Conservation (phyloP, 2,888 invertebrate genomes). For the Timandra comae region DNA sequence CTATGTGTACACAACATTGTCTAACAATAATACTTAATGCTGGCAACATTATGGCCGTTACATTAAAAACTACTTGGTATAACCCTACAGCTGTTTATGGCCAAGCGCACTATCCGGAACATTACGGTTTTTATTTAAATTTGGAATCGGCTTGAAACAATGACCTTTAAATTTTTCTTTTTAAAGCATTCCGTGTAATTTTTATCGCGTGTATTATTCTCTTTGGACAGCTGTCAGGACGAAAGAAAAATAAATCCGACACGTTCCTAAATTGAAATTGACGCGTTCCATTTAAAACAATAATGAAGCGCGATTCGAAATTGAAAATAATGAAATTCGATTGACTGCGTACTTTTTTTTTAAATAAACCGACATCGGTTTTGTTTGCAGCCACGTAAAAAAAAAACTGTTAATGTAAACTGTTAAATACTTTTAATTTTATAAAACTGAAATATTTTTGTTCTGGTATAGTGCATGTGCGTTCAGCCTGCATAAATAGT, state of each 20-base stretch:
- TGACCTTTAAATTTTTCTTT: slow-evolving; percentile 21
- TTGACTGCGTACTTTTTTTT: slow-evolving; percentile 40
- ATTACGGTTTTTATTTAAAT: slow-evolving; percentile 73
- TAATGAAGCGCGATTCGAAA: slow-evolving; percentile 50
- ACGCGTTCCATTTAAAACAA: slow-evolving; percentile 72
- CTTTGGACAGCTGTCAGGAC: slow-evolving; percentile 45
- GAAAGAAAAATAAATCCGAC: slow-evolving; percentile 48
- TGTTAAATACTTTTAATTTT: too few relatives aligned
- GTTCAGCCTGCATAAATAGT: slow-evolving; percentile 17
- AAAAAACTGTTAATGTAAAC: too few relatives aligned
- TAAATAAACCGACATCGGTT: slow-evolving; percentile 26
- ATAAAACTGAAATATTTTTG: slow-evolving; percentile 7
- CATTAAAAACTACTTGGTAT: slow-evolving; percentile 23
- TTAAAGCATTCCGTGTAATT: slow-evolving; percentile 24
- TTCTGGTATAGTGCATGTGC: slow-evolving; percentile 16
- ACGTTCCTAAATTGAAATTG: slow-evolving; percentile 65
- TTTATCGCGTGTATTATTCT: slow-evolving; percentile 40
- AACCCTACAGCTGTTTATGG: slow-evolving; percentile 45
- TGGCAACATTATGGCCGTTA: slow-evolving; percentile 19
- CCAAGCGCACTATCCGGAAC: slow-evolving; percentile 59
- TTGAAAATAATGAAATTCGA: slow-evolving; percentile 65
- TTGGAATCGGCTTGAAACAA: slow-evolving; percentile 33
- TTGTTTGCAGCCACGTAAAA: slow-evolving; percentile 18
- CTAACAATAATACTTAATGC: too few relatives aligned
- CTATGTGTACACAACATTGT: too few relatives aligned